Conservation (phyloP, 2,797 vertebrate genomes). For the Dicrostonyx torquatus region DNA sequence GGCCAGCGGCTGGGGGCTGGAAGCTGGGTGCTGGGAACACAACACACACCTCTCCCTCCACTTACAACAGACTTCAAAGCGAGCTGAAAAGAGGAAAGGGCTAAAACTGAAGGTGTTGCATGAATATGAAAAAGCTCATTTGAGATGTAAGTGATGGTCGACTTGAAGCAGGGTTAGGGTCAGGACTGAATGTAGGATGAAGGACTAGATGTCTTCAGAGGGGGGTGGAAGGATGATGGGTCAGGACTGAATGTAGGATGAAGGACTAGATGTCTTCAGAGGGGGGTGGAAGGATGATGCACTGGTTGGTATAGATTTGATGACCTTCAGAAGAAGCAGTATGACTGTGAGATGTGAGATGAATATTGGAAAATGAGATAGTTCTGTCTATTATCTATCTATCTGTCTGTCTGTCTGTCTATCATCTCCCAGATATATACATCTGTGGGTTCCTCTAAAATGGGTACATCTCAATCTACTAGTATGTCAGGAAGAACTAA, state of each 20-base stretch:
- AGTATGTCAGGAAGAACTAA: not conserved
- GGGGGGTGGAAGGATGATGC: not conserved
- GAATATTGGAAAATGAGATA: not conserved
- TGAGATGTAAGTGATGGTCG: not conserved
- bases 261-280: not conserved
- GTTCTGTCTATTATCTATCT: not conserved
- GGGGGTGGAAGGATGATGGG: not conserved
- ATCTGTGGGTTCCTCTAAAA: not conserved
- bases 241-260: not conserved
- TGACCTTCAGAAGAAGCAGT: not conserved
- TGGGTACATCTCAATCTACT: not conserved
- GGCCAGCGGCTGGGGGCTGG: too few relatives aligned
- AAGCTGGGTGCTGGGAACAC: too few relatives aligned
- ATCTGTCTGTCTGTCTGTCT: not conserved
- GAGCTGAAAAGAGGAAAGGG: not conserved
- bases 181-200: not conserved
- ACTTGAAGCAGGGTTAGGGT: not conserved
- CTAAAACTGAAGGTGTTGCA: not conserved
- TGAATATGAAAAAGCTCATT: not conserved
- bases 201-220: not conserved
- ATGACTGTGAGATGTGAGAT: not conserved
- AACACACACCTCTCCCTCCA: too few relatives aligned
- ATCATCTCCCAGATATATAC: not conserved
- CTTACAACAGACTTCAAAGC: too few relatives aligned
- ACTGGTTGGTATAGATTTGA: not conserved